Percentiles rank a stretch among this genome's conserved stretches.
Conservation (phyloP, 2,797 vertebrate genomes). For the Gobionotothen gibberifrons region DNA sequence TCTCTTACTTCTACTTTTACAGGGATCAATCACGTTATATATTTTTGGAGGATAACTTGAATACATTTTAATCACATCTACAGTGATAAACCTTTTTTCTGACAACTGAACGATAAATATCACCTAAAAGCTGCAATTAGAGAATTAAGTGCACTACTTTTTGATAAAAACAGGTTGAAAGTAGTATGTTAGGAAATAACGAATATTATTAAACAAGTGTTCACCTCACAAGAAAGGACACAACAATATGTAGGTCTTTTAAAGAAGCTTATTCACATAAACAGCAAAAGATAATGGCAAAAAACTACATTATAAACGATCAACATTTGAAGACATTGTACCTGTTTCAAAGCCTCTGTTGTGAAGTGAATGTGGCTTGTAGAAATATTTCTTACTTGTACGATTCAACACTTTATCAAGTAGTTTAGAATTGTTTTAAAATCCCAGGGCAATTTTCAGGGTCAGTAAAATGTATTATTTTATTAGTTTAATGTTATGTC, state of each 20-base stretch:
- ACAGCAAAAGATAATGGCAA: too few relatives aligned
- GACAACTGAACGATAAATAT: too few relatives aligned
- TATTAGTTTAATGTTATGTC: neutral
- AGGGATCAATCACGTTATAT: too few relatives aligned
- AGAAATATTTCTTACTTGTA: neutral
- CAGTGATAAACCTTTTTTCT: too few relatives aligned
- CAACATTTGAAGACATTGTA: neutral
- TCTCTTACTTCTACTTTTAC: neutral
- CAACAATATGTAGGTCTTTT: neutral
- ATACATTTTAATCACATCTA: too few relatives aligned
- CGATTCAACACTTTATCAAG: rapidly evolving
- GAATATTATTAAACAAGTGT: constrained; percentile 14
- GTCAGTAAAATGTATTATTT: neutral
- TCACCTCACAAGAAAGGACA: neutral
- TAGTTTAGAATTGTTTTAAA: neutral
- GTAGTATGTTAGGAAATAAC: constrained; percentile 10
- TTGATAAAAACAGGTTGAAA: neutral
- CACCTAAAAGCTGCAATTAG: too few relatives aligned
- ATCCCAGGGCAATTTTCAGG: too few relatives aligned
- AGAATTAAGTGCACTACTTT: neutral
- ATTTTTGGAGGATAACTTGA: too few relatives aligned
- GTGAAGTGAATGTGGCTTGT: neutral
- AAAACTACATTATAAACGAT: neutral
- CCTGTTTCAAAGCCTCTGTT: neutral
- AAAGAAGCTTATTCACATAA: neutral